phyloP scores from a whole-genome alignment of 2,888 invertebrate species.

The Odontomyia ornata region DNA sequence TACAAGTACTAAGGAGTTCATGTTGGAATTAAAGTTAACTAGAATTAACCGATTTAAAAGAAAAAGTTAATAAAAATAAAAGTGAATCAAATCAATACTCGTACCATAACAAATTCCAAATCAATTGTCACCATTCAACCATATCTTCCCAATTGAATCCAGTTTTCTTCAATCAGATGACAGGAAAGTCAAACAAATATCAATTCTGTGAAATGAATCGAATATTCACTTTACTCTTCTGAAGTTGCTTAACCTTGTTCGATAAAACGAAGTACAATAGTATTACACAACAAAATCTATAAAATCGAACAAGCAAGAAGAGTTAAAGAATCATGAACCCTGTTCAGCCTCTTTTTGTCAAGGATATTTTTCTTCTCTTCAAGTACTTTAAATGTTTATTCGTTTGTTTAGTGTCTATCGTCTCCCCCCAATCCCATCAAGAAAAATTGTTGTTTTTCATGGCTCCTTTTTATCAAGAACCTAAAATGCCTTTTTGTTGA shows the following conservation, averaged over 20 bases:
- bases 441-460: background rate
- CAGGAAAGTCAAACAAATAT: conserved; percentile 10
- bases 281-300: conserved; percentile 49
- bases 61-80: no score
- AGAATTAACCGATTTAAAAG: no score
- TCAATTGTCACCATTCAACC: background rate
- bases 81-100: background rate
- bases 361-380: background rate
- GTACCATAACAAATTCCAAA: background rate
- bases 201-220: conserved; percentile 41
- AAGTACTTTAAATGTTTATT: conserved; percentile 16
- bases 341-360: conserved; percentile 5
- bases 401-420: background rate
- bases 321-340: conserved; percentile 18
- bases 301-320: conserved; percentile 42
- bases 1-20: no score
- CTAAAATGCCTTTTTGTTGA: no score
- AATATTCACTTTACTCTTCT: conserved; percentile 39
- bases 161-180: background rate
- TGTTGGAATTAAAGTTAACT: no score
- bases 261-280: conserved; percentile 19
- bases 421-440: background rate
- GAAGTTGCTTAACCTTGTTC: conserved; percentile 43
- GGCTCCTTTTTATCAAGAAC: background rate
- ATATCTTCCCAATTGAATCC: background rate